Conservation (phyloP, 1,140 invertebrate species). For the Ostrea edulis region DNA sequence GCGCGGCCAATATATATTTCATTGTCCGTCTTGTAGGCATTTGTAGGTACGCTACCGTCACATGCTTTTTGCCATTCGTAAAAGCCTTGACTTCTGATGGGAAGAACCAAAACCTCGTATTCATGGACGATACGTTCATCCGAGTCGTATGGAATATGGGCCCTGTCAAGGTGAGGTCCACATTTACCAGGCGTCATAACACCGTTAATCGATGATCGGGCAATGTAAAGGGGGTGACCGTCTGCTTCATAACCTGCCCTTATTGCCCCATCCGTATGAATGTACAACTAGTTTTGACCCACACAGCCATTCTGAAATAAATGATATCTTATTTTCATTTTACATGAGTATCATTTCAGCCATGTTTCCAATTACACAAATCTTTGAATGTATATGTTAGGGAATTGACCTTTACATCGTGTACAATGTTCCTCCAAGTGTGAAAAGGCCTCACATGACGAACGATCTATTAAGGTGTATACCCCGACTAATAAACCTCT, state of each 20-base stretch:
- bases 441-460: too few relatives aligned
- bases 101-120: conserved; percentile 6
- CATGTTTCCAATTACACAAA: neutral
- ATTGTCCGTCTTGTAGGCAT: neutral
- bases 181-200: conserved; percentile 20
- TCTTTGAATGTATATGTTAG: too few relatives aligned
- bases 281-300: neutral
- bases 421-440: too few relatives aligned
- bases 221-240: conserved; percentile 19
- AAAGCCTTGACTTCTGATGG: neutral
- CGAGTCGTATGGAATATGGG: conserved; percentile 26
- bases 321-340: neutral
- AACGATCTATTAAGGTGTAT: neutral
- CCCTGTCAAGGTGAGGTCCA: conserved; percentile 17
- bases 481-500: neutral
- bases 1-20: neutral
- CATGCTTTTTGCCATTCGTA: neutral
- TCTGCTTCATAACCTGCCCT: conserved; percentile 8
- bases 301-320: conserved; percentile 6
- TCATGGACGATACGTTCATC: neutral
- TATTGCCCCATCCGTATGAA: conserved; percentile 9
- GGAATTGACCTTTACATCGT: too few relatives aligned
- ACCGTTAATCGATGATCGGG: neutral
- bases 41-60: neutral
- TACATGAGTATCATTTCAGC: neutral